These are phyloP conservation scores for Petroica traversi DNA, from an alignment of 2,113 vertebrate species.

Conservation along the genomic window DNA sequence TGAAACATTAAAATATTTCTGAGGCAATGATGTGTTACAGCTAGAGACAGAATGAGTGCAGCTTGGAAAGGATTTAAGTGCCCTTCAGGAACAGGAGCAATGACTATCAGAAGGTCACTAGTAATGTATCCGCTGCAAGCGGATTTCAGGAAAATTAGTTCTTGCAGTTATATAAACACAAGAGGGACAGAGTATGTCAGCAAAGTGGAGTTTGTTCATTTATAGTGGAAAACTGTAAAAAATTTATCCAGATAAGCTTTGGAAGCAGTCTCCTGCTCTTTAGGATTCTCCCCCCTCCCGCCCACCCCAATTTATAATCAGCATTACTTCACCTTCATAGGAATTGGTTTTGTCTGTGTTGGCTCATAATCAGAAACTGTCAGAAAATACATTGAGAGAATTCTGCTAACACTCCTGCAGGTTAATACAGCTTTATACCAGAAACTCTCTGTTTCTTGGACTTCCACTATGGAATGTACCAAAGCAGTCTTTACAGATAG, in stretches of 20 bases:
- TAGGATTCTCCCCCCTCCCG: accelerated
- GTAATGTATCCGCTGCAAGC: accelerated
- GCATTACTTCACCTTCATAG: not conserved
- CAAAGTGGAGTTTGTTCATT: not conserved
- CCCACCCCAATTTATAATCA: not conserved
- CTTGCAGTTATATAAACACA: not conserved
- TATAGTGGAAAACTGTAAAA: not conserved
- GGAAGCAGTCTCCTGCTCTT: not conserved
- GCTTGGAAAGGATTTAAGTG: not conserved
- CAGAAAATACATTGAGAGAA: not conserved
- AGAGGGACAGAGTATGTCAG: not conserved
- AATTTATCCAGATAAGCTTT: not conserved
- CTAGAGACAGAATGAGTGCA: not conserved
- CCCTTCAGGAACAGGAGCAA: not conserved
- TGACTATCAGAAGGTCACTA: not conserved
- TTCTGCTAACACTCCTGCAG: not conserved
- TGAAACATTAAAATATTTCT: not conserved
- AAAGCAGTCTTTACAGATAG: not conserved
- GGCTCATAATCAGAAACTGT: not conserved
- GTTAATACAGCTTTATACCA: not conserved
- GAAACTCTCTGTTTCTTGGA: not conserved
- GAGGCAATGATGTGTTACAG: not conserved
- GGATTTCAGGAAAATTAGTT: not conserved
- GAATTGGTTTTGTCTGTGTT: not conserved
- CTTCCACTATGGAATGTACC: not conserved